A percentile compares a stretch with the other conserved stretches of the same genome.
phyloP scores from a whole-genome alignment of 2,888 invertebrate genomes.

The Eurois occulta region DNA sequence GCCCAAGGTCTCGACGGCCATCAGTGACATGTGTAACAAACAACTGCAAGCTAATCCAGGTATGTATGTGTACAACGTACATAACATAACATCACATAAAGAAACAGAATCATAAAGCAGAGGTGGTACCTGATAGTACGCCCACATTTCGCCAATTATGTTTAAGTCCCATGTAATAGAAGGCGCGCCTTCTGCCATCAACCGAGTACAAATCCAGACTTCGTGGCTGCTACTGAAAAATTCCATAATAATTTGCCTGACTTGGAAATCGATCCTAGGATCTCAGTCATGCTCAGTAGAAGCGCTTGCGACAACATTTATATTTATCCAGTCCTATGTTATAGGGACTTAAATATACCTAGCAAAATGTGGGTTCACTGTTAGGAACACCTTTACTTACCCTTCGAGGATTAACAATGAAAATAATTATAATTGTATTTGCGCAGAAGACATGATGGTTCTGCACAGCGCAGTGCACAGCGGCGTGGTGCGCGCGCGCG shows the following conservation, averaged over 20 bases:
- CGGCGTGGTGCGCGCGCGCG: constrained; percentile 55
- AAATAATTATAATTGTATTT: neutral
- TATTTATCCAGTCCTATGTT: neutral
- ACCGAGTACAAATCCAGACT: neutral
- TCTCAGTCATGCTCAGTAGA: neutral
- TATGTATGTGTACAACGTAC: constrained; percentile 55
- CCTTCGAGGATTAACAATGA: neutral
- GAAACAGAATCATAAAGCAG: too few relatives aligned
- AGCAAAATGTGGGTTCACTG: neutral
- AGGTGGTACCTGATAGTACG: neutral
- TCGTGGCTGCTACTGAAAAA: neutral
- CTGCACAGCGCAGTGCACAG: constrained; percentile 66
- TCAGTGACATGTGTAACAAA: constrained; percentile 77
- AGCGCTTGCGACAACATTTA: neutral
- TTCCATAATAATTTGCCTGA: neutral
- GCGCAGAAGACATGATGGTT: constrained; percentile 76
- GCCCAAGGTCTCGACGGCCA: constrained; percentile 70
- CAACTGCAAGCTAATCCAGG: constrained; percentile 82
- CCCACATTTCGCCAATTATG: neutral
- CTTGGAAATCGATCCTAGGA: neutral
- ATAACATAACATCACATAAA: neutral
- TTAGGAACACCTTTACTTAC: neutral
- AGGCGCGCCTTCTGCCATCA: neutral
- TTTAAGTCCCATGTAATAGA: neutral
- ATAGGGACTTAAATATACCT: neutral